Percentiles rank a stretch among this genome's conserved stretches.
These are phyloP conservation scores for Actinostola sp. DNA, from an alignment of 92 coral and sea anemone species.

Conservation along the genomic window DNA sequence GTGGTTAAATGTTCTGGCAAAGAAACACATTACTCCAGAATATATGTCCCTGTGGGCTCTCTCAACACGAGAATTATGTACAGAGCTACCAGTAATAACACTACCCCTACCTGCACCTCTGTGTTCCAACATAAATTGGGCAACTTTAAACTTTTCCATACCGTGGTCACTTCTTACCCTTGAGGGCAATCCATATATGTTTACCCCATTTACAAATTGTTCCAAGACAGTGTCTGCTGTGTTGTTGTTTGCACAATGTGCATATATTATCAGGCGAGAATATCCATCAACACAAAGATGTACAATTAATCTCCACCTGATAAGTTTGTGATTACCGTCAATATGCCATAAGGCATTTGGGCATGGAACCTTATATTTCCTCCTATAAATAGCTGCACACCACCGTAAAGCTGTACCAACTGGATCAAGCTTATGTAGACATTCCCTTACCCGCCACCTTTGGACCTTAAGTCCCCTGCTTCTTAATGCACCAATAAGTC, in stretches of 20 bases:
- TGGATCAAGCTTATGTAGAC: slow-evolving; percentile 58
- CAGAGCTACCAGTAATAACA: too few relatives aligned
- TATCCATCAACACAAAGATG: slow-evolving; percentile 71
- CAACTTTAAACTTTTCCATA: too few relatives aligned
- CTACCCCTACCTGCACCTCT: too few relatives aligned
- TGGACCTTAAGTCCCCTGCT: slow-evolving; percentile 51
- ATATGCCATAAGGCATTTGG: slow-evolving; percentile 69
- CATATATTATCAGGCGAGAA: slow-evolving; percentile 54
- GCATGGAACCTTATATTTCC: slow-evolving; percentile 70
- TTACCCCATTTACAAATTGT: neutral
- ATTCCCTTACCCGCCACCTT: slow-evolving; percentile 63
- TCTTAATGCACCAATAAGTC: slow-evolving; percentile 52
- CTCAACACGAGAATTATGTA: too few relatives aligned
- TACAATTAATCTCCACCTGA: slow-evolving; percentile 56
- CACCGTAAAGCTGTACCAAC: slow-evolving; percentile 72
- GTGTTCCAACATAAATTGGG: too few relatives aligned
- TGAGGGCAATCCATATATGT: too few relatives aligned
- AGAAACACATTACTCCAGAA: too few relatives aligned
- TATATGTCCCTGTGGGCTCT: too few relatives aligned
- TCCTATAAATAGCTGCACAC: slow-evolving; percentile 53
- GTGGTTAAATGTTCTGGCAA: too few relatives aligned
- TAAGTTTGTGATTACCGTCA: slow-evolving; percentile 68
- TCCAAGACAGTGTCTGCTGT: slow-evolving; percentile 28
- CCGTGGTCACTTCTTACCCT: too few relatives aligned
- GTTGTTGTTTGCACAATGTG: slow-evolving; percentile 61